Evolutionary conservation across 2,888 invertebrate species (phyloP).

Genomic region (Aspidiotus rigidus): DNA sequence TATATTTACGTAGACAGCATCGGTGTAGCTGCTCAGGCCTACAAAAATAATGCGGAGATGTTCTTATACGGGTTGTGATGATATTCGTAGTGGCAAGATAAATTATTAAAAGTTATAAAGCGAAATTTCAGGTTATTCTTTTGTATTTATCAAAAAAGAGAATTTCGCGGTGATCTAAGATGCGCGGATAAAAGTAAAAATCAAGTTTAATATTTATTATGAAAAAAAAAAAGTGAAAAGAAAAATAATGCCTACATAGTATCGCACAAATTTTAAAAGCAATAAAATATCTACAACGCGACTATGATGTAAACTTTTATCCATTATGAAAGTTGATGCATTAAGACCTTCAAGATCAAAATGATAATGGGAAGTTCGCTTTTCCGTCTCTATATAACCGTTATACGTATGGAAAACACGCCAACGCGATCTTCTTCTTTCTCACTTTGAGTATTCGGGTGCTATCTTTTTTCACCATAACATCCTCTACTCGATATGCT

Average conservation of each 20-base stretch:
- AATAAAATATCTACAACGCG: constrained; percentile 31
- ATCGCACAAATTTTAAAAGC: constrained; percentile 22
- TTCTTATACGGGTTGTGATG: too few relatives aligned
- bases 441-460: neutral
- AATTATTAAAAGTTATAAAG: constrained; percentile 29
- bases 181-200: constrained; percentile 24
- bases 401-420: too few relatives aligned
- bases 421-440: too few relatives aligned
- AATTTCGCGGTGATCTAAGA: constrained; percentile 7
- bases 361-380: constrained; percentile 32
- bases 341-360: constrained; percentile 31
- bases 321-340: constrained; percentile 31
- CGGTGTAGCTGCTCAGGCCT: too few relatives aligned
- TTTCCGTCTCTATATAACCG: constrained; percentile 11
- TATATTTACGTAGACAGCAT: too few relatives aligned
- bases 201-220: constrained; percentile 32
- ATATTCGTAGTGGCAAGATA: constrained; percentile 7
- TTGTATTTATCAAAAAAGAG: constrained; percentile 23
- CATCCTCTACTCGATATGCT: too few relatives aligned
- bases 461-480: neutral
- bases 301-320: constrained; percentile 28
- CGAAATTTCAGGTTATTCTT: constrained; percentile 29
- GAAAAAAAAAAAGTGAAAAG: constrained; percentile 8
- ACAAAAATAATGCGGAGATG: too few relatives aligned
- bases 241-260: too few relatives aligned